Conservation (phyloP, 2,888 invertebrate genomes). For the Crocallis elinguaria region DNA sequence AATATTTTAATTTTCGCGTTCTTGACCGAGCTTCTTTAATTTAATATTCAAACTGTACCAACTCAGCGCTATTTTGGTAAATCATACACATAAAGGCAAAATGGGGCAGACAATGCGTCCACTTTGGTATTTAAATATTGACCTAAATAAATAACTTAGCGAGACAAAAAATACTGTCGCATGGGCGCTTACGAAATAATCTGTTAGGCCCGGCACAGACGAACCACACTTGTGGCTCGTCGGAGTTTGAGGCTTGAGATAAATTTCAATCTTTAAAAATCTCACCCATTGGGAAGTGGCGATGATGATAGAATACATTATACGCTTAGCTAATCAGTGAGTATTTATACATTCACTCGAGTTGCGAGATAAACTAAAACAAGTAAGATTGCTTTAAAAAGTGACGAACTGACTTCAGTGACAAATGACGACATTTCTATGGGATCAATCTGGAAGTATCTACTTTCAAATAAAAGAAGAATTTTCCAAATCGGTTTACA, state of each 20-base stretch:
- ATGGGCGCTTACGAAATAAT: slow-evolving; percentile 49
- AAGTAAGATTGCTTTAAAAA: too few relatives aligned
- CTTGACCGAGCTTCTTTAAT: slow-evolving; percentile 7
- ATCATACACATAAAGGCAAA: slow-evolving; percentile 27
- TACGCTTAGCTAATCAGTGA: too few relatives aligned
- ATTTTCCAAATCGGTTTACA: too few relatives aligned
- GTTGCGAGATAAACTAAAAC: too few relatives aligned
- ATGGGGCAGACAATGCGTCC: slow-evolving; percentile 32
- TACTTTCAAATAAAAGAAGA: too few relatives aligned
- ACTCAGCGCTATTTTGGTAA: slow-evolving; percentile 28
- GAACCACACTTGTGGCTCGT: background rate
- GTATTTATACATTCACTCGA: too few relatives aligned
- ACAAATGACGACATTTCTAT: too few relatives aligned
- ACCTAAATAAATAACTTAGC: slow-evolving; percentile 52
- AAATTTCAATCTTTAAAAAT: background rate
- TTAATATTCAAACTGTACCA: slow-evolving; percentile 11
- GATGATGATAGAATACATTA: too few relatives aligned
- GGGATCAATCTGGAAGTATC: too few relatives aligned
- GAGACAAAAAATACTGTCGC: slow-evolving; percentile 45
- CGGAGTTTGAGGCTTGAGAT: background rate
- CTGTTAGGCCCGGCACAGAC: slow-evolving; percentile 31
- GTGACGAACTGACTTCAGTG: too few relatives aligned
- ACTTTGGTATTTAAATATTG: slow-evolving; percentile 51
- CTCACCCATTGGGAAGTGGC: too few relatives aligned
- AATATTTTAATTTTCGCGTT: slow-evolving; percentile 1